phyloP scores from a whole-genome alignment of 2,888 invertebrate species.

The Hypselothyrea guttata region DNA sequence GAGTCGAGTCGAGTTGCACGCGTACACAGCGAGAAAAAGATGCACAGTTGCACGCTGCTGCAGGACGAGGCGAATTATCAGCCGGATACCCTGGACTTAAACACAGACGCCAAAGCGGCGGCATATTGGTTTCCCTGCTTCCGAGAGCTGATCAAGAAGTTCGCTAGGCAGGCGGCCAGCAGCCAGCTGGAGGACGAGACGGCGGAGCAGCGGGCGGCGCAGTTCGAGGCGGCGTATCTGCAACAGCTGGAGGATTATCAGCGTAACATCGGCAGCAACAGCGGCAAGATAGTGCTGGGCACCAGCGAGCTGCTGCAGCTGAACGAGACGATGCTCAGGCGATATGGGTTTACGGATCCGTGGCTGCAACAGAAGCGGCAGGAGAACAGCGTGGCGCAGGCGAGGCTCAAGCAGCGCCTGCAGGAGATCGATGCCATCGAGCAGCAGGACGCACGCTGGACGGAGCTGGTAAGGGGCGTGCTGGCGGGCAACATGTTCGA shows the following conservation, averaged over 20 bases:
- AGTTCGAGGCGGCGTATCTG: slow-evolving; percentile 92
- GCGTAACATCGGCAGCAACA: slow-evolving; percentile 79
- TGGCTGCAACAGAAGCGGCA: slow-evolving; percentile 91
- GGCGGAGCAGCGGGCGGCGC: slow-evolving; percentile 89
- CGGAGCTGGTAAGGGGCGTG: slow-evolving; percentile 86
- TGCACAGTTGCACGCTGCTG: slow-evolving; percentile 88
- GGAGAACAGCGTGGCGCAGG: slow-evolving; percentile 92
- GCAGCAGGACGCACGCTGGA: slow-evolving; percentile 85
- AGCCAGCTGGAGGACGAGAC: slow-evolving; percentile 83
- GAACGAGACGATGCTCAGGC: slow-evolving; percentile 94
- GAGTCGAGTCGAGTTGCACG: too few relatives aligned
- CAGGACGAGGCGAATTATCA: slow-evolving; percentile 90
- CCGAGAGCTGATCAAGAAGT: slow-evolving; percentile 92
- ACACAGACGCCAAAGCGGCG: slow-evolving; percentile 92
- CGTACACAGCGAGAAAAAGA: slow-evolving; percentile 41
- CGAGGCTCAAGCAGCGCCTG: slow-evolving; percentile 87
- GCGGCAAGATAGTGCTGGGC: slow-evolving; percentile 87
- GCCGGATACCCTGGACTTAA: slow-evolving; percentile 96
- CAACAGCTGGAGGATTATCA: slow-evolving; percentile 85
- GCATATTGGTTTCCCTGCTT: slow-evolving; percentile 97
- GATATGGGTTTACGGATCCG: slow-evolving; percentile 96
- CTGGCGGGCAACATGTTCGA: slow-evolving; percentile 95
- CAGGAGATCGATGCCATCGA: slow-evolving; percentile 87
- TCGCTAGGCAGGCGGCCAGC: slow-evolving; percentile 90
- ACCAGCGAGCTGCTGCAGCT: slow-evolving; percentile 95